Percentiles rank a stretch among this genome's conserved stretches.
phyloP scores from a whole-genome alignment of 2,113 vertebrate genomes.

The Plecotus auritus region DNA sequence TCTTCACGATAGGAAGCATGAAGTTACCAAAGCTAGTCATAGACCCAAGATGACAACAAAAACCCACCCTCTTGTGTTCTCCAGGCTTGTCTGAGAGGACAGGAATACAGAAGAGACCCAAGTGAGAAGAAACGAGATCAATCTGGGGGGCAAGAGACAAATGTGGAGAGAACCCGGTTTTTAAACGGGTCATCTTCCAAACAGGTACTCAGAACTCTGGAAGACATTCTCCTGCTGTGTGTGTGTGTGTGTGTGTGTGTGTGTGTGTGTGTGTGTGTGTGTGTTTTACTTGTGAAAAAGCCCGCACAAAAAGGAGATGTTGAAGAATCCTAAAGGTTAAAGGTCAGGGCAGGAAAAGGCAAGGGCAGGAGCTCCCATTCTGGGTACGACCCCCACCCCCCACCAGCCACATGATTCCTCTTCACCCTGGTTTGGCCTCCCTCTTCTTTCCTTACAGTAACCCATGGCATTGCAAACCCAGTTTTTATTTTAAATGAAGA shows the following conservation, averaged over 20 bases:
- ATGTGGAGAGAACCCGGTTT: conserved; percentile 58
- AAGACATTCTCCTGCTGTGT: background rate
- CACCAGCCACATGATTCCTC: background rate
- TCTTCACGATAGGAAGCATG: background rate
- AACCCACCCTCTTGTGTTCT: background rate
- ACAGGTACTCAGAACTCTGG: conserved; percentile 58
- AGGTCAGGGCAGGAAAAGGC: background rate
- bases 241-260: background rate
- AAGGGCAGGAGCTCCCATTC: background rate
- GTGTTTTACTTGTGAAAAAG: background rate
- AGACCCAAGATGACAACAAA: background rate
- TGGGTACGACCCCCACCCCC: background rate
- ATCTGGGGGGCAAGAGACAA: conserved; percentile 34
- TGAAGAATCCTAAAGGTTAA: background rate
- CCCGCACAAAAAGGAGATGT: background rate
- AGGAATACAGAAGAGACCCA: conserved; percentile 58
- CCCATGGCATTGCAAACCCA: background rate
- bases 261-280: background rate
- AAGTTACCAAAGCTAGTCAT: background rate
- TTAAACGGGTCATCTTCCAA: conserved; percentile 39
- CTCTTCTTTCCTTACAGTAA: background rate
- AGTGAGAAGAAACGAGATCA: conserved; percentile 61
- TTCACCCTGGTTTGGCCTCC: background rate
- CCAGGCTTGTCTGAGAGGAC: conserved; percentile 70
- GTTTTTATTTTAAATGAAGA: background rate